phyloP scores from a whole-genome alignment of 2,113 vertebrate genomes.

The Gymnorhina tibicen region DNA sequence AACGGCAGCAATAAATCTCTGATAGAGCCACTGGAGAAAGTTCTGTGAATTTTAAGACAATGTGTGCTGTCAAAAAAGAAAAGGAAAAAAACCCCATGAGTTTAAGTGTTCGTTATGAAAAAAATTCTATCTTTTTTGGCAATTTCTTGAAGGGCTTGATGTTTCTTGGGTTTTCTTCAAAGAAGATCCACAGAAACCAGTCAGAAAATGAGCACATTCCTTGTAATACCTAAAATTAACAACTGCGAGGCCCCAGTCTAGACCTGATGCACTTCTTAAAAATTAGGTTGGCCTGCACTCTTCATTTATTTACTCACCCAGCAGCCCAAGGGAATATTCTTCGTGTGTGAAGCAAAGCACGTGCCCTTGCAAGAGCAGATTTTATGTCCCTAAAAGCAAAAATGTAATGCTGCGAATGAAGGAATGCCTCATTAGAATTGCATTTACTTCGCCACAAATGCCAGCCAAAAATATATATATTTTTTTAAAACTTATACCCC shows the following conservation, averaged over 20 bases:
- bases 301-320: conserved; percentile 26
- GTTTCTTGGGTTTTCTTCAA: conserved; percentile 34
- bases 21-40: background rate
- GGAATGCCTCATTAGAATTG: conserved; percentile 11
- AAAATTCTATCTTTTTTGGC: background rate
- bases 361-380: background rate
- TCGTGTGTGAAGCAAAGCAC: conserved; percentile 8
- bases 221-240: conserved; percentile 3
- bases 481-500: background rate
- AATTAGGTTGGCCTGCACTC: conserved; percentile 7
- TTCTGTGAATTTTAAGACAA: background rate
- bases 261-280: conserved; percentile 17
- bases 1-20: background rate
- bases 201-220: background rate
- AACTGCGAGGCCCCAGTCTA: background rate
- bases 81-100: background rate
- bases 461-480: background rate
- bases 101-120: background rate
- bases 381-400: conserved; percentile 30
- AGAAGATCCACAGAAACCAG: background rate
- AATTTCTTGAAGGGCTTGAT: background rate
- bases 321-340: conserved; percentile 7
- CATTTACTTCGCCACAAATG: background rate
- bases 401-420: background rate
- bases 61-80: background rate